These are phyloP conservation scores for Callyntrura guangdongensis DNA, from an alignment of 2,888 invertebrate genomes.

Conservation along the genomic window DNA sequence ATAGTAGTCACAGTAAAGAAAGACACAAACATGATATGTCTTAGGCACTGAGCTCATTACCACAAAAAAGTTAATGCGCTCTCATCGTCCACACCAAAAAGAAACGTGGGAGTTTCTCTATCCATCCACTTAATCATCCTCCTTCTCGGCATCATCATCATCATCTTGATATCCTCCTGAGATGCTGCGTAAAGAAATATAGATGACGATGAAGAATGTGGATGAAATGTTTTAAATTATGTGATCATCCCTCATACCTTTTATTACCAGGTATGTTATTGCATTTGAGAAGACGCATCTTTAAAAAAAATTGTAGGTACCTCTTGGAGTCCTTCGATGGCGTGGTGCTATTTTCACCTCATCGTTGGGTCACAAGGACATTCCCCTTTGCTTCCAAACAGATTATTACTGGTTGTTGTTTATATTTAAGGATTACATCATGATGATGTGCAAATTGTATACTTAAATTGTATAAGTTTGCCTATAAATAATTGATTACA, in stretches of 20 bases:
- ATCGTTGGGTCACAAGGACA: conserved; percentile 49
- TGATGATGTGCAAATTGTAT: conserved; percentile 13
- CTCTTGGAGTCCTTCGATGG: conserved; percentile 63
- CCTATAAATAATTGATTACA: conserved; percentile 3
- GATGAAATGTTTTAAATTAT: conserved; percentile 41
- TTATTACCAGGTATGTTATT: no score
- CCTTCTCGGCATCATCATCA: not conserved
- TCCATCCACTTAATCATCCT: conserved; percentile 70
- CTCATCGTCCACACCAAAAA: conserved; percentile 65
- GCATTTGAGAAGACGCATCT: not conserved
- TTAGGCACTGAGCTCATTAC: conserved; percentile 73
- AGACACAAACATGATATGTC: conserved; percentile 72
- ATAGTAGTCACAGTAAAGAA: conserved; percentile 31
- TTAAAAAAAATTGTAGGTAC: not conserved
- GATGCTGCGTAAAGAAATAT: conserved; percentile 57
- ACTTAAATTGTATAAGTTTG: not conserved
- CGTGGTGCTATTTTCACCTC: not conserved
- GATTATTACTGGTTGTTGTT: conserved; percentile 45
- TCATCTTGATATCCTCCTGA: not conserved
- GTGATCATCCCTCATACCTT: not conserved
- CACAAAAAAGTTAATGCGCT: conserved; percentile 69
- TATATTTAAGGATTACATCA: conserved; percentile 72
- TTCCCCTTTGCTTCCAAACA: conserved; percentile 66
- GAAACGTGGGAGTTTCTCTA: conserved; percentile 78
- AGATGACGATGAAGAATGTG: conserved; percentile 19